Evolutionary conservation across 2,113 vertebrate genomes (phyloP).

Genomic region (Phoenicopterus ruber): DNA sequence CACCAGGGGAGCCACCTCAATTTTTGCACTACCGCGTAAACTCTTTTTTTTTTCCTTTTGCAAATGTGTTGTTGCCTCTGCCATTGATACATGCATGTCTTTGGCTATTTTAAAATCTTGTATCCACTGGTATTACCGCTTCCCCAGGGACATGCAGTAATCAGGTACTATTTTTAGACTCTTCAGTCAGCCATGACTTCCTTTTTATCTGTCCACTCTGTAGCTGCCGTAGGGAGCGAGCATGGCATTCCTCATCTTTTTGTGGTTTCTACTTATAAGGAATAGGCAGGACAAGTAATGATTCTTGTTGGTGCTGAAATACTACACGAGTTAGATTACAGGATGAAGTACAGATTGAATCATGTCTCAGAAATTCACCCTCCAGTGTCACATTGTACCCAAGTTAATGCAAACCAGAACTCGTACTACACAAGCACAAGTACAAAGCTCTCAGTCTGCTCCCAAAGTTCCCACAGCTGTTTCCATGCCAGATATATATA

Average conservation of each 20-base stretch:
- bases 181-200: neutral
- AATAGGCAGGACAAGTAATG: neutral
- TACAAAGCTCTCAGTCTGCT: neutral
- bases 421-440: neutral
- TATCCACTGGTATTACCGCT: neutral
- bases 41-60: neutral
- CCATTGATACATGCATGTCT: neutral
- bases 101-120: neutral
- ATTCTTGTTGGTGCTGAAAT: neutral
- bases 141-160: neutral
- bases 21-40: neutral
- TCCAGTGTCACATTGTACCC: slow-evolving; percentile 11
- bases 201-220: neutral
- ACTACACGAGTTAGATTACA: neutral
- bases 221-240: neutral
- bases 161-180: slow-evolving; percentile 13
- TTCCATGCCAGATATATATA: neutral
- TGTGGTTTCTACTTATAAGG: slow-evolving; percentile 26
- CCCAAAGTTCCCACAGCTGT: neutral
- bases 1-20: neutral
- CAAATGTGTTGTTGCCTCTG: neutral
- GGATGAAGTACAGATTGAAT: slow-evolving; percentile 3
- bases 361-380: slow-evolving; percentile 39
- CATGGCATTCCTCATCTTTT: neutral
- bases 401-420: slow-evolving; percentile 27